phyloP scores from a whole-genome alignment of 2,888 invertebrate species.

The Ephialtes manifestator region DNA sequence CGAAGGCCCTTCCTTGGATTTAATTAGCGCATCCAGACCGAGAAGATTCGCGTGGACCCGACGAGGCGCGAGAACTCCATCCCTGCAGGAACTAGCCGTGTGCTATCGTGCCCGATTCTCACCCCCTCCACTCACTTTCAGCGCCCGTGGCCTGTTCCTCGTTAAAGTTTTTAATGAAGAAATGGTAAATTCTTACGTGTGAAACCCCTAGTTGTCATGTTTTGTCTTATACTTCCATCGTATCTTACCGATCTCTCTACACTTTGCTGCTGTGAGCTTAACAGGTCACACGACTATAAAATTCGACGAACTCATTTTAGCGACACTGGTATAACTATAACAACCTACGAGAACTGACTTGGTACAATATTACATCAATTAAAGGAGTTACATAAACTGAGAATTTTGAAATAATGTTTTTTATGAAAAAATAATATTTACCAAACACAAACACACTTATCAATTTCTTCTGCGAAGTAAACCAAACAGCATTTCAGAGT shows the following conservation, averaged over 20 bases:
- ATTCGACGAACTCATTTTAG: constrained; percentile 48
- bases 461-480: too few relatives aligned
- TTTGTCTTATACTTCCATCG: constrained; percentile 49
- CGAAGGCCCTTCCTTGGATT: constrained; percentile 79
- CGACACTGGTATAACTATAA: constrained; percentile 36
- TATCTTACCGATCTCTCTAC: constrained; percentile 17
- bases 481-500: neutral
- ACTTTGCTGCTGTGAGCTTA: constrained; percentile 19
- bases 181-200: constrained; percentile 66
- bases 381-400: constrained; percentile 4
- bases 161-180: constrained; percentile 69
- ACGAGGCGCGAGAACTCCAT: constrained; percentile 53
- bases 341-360: constrained; percentile 19
- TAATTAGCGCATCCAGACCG: constrained; percentile 82
- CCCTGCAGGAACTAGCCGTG: constrained; percentile 48
- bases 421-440: too few relatives aligned
- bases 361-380: constrained; percentile 18
- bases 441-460: too few relatives aligned
- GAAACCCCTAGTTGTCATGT: constrained; percentile 55
- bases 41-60: constrained; percentile 76
- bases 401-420: neutral
- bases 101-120: constrained; percentile 62
- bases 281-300: constrained; percentile 56
- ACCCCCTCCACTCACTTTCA: constrained; percentile 16
- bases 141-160: constrained; percentile 35